Conservation (phyloP, 2,888 invertebrate species). For the Scaptomyza reducta region DNA sequence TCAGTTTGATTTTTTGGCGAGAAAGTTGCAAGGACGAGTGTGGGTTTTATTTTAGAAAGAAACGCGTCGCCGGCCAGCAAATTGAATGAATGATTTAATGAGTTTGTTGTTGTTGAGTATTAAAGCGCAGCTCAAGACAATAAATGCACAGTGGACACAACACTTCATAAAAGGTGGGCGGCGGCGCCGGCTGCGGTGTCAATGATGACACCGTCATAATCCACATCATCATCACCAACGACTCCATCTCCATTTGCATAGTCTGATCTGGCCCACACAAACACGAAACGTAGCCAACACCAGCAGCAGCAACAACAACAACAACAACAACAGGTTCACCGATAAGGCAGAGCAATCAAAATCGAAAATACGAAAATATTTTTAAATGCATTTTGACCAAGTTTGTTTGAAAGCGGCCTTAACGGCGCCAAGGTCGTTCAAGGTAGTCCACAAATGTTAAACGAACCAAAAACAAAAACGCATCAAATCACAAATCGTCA, state of each 20-base stretch:
- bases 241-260: constrained; percentile 13
- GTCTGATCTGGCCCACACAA: constrained; percentile 36
- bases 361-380: constrained; percentile 27
- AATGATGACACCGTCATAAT: constrained; percentile 76
- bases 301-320: constrained; percentile 1
- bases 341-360: constrained; percentile 39
- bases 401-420: constrained; percentile 57
- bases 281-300: constrained; percentile 25
- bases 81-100: constrained; percentile 27
- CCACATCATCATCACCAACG: constrained; percentile 17
- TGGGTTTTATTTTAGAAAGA: constrained; percentile 42
- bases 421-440: constrained; percentile 75
- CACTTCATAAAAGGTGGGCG: constrained; percentile 28
- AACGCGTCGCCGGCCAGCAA: too few relatives aligned
- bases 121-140: constrained; percentile 13
- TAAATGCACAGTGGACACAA: constrained; percentile 22
- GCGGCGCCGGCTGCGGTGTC: constrained; percentile 48
- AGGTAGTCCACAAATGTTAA: constrained; percentile 70
- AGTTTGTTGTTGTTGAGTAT: constrained; percentile 1
- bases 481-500: constrained; percentile 25
- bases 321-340: constrained; percentile 38
- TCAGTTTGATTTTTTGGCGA: constrained; percentile 19
- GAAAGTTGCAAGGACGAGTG: constrained; percentile 62
- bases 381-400: constrained; percentile 76
- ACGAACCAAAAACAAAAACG: constrained; percentile 23